Percentiles rank a stretch among this genome's conserved stretches.
These are phyloP conservation scores for Furcula furcula DNA, from an alignment of 2,888 invertebrate species.

Conservation along the genomic window DNA sequence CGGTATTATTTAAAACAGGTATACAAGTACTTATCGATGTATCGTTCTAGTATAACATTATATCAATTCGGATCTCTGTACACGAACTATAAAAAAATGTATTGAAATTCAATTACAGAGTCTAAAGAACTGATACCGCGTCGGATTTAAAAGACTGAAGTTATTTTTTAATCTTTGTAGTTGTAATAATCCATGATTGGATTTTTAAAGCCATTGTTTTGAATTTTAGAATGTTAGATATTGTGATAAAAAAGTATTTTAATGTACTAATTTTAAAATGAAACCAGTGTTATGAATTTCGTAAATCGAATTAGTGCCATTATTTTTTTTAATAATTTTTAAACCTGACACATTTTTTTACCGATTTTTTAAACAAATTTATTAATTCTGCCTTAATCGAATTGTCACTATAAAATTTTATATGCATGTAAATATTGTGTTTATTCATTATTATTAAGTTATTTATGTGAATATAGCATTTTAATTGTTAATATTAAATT, in stretches of 20 bases:
- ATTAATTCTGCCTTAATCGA: constrained; percentile 38
- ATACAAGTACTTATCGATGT: constrained; percentile 30
- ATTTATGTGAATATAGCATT: constrained; percentile 78
- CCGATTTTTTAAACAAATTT: constrained; percentile 46
- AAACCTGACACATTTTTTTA: constrained; percentile 52
- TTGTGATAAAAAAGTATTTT: constrained; percentile 75
- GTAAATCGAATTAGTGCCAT: constrained; percentile 60
- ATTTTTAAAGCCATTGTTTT: constrained; percentile 56
- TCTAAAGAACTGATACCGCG: constrained; percentile 48
- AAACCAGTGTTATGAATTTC: constrained; percentile 48
- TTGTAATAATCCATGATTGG: constrained; percentile 62
- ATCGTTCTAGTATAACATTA: constrained; percentile 29
- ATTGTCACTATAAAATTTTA: constrained; percentile 54
- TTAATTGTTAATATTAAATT: constrained; percentile 61
- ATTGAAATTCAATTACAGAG: constrained; percentile 29
- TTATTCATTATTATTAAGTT: constrained; percentile 63
- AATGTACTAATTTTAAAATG: constrained; percentile 51
- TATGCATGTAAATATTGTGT: constrained; percentile 71
- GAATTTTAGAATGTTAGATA: constrained; percentile 59
- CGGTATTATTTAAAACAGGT: constrained; percentile 50
- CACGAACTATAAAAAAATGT: constrained; percentile 23
- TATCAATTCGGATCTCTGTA: constrained; percentile 30
- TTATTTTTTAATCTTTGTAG: constrained; percentile 59
- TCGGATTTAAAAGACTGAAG: constrained; percentile 76
- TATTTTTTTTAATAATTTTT: constrained; percentile 49